Evolutionary conservation across 2,888 invertebrate species (phyloP).

Genomic region (Ennomos fuscantarius): DNA sequence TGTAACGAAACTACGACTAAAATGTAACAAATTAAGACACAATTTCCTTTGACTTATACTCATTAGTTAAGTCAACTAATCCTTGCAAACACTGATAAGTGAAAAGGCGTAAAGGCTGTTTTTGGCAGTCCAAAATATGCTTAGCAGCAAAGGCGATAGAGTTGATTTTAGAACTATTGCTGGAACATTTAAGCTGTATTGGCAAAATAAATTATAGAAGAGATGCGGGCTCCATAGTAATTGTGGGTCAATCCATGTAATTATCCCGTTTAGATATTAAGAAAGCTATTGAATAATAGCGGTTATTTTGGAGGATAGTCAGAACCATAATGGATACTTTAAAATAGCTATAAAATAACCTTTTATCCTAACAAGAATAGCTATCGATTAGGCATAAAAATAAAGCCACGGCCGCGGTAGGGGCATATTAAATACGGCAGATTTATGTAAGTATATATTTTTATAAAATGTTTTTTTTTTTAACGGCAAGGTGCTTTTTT

Average conservation of each 20-base stretch:
- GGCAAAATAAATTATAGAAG: slow-evolving; percentile 30
- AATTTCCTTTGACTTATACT: slow-evolving; percentile 38
- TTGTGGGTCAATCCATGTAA: slow-evolving; percentile 40
- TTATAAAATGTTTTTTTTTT: too few species aligned
- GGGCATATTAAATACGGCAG: too few species aligned
- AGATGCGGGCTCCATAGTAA: slow-evolving; percentile 46
- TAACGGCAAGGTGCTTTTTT: too few species aligned
- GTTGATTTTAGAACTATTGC: slow-evolving; percentile 13
- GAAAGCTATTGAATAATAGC: slow-evolving; percentile 35
- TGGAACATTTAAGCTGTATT: slow-evolving; percentile 17
- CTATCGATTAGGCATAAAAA: slow-evolving; percentile 18
- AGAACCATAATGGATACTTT: slow-evolving; percentile 17
- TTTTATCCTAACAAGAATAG: slow-evolving; percentile 18
- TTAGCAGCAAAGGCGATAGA: slow-evolving; percentile 1
- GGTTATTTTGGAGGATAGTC: slow-evolving; percentile 14
- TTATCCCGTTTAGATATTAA: slow-evolving; percentile 42
- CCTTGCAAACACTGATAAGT: slow-evolving; percentile 3
- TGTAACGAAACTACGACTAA: slow-evolving; percentile 25
- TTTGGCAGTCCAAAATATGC: not conserved
- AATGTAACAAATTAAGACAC: slow-evolving; percentile 27
- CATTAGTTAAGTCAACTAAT: slow-evolving; percentile 37
- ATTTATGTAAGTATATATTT: too few species aligned
- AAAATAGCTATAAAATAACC: slow-evolving; percentile 25
- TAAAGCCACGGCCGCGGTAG: slow-evolving; percentile 1
- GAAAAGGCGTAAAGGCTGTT: slow-evolving; percentile 12